These are phyloP conservation scores for Mormyrops boulengeri DNA, from an alignment of 2,797 vertebrate genomes.

Conservation along the genomic window DNA sequence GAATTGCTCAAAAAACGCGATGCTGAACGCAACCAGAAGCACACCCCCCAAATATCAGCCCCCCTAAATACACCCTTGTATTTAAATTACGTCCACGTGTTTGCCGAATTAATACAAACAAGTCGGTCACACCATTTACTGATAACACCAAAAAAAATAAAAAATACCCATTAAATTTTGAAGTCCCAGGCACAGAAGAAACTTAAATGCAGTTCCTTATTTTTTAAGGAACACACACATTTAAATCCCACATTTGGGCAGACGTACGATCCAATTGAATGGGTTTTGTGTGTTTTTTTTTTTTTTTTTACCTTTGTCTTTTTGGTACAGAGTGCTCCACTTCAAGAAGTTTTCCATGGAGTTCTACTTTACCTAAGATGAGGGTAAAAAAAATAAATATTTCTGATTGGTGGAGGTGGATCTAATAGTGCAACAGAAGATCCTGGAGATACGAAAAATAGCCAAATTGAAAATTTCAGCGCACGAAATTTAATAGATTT, in stretches of 20 bases:
- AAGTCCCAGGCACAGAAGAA: background rate
- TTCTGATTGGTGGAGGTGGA: slow-evolving; percentile 5
- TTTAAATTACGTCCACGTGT: background rate
- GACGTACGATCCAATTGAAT: slow-evolving; percentile 9
- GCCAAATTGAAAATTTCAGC: background rate
- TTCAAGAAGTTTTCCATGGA: slow-evolving; percentile 93
- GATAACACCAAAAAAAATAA: slow-evolving; percentile 9
- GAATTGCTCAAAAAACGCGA: background rate
- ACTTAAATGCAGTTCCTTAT: background rate
- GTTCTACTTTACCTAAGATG: slow-evolving; percentile 92
- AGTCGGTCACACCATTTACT: background rate
- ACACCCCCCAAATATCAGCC: slow-evolving; percentile 19
- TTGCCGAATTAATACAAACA: background rate
- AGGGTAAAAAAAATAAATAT: slow-evolving; percentile 23
- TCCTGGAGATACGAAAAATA: background rate
- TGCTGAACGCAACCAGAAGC: background rate
- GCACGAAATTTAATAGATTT: background rate
- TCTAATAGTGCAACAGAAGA: slow-evolving; percentile 10
- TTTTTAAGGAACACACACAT: slow-evolving; percentile 13
- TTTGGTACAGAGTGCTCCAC: slow-evolving; percentile 97
- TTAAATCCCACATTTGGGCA: slow-evolving; percentile 13
- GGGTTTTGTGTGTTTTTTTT: background rate
- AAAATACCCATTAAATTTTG: background rate
- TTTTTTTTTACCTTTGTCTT: slow-evolving; percentile 83
- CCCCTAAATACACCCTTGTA: background rate